Percentiles rank a stretch among this genome's conserved stretches.
Evolutionary conservation across 2,888 invertebrate species (phyloP).

Genomic region (Cerceris ruficornis): DNA sequence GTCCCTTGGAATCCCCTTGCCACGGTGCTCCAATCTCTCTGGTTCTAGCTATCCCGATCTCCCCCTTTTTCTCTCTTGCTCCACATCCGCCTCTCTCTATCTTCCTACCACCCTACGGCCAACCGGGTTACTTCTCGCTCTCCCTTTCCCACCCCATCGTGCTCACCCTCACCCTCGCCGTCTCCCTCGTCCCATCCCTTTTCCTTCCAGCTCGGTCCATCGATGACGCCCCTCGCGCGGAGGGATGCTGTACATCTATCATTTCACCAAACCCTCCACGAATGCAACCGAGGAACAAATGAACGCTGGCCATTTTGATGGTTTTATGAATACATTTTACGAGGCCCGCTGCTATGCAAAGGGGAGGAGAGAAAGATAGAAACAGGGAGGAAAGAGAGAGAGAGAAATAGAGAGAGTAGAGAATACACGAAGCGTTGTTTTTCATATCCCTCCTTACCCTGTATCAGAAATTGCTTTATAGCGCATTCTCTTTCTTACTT

Average conservation of each 20-base stretch:
- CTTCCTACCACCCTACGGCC: constrained; percentile 43
- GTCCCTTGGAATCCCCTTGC: constrained; percentile 68
- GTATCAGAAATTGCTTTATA: constrained; percentile 4
- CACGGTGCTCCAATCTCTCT: constrained; percentile 69
- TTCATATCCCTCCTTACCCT: constrained; percentile 23
- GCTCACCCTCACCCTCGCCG: too few species aligned
- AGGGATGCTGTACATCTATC: constrained; percentile 72
- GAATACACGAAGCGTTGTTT: constrained; percentile 41
- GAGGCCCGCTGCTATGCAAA: constrained; percentile 14
- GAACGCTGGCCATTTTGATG: constrained; percentile 60
- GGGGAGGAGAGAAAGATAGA: not conserved
- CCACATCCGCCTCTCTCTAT: constrained; percentile 34
- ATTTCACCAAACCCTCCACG: constrained; percentile 58
- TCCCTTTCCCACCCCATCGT: constrained; percentile 26
- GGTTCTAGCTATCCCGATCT: constrained; percentile 36
- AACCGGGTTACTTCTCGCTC: constrained; percentile 51
- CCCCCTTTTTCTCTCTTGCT: constrained; percentile 38
- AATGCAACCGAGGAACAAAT: constrained; percentile 60
- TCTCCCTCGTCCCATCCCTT: constrained; percentile 38
- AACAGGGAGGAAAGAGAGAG: too few species aligned
- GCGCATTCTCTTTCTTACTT: constrained; percentile 12
- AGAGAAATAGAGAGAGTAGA: constrained; percentile 4
- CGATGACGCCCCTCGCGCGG: constrained; percentile 60
- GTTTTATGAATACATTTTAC: constrained; percentile 57
- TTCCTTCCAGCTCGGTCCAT: constrained; percentile 53